Percentiles rank a stretch among this genome's conserved stretches.
phyloP scores from a whole-genome alignment of 2,797 vertebrate species.

The Falco biarmicus region DNA sequence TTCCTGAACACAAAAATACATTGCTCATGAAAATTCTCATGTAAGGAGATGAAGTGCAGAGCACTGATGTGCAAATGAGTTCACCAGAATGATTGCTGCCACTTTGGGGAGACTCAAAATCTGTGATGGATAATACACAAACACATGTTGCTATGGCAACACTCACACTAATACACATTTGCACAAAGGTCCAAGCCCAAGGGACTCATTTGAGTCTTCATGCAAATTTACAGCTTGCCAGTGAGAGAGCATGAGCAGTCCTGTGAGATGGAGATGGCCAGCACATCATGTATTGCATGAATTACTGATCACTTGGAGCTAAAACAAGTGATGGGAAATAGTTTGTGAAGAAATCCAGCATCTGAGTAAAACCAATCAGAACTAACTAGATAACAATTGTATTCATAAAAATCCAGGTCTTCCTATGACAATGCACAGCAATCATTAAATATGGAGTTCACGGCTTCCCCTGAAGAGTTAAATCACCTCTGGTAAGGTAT shows the following conservation, averaged over 20 bases:
- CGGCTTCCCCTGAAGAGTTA: not conserved
- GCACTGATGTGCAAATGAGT: not conserved
- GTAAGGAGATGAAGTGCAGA: not conserved
- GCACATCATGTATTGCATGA: fast-evolving
- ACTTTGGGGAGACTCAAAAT: not conserved
- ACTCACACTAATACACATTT: not conserved
- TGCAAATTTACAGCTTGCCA: not conserved
- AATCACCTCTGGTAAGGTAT: not conserved
- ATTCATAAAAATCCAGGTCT: not conserved
- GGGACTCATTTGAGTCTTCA: not conserved
- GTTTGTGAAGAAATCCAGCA: not conserved
- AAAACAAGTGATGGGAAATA: constrained; percentile 9
- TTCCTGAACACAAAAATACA: not conserved
- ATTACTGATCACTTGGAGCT: not conserved
- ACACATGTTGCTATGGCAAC: not conserved
- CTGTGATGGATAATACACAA: not conserved
- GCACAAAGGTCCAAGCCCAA: not conserved
- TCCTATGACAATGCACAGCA: not conserved
- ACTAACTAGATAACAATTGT: not conserved
- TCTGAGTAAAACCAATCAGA: not conserved
- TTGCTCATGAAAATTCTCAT: not conserved
- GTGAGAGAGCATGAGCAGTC: not conserved
- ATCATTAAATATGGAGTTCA: not conserved
- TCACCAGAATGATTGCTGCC: not conserved
- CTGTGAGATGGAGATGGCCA: not conserved